A percentile compares a stretch with the other conserved stretches of the same genome.
phyloP scores from a whole-genome alignment of 2,888 invertebrate genomes.

The Eucriotettix oculatus region DNA sequence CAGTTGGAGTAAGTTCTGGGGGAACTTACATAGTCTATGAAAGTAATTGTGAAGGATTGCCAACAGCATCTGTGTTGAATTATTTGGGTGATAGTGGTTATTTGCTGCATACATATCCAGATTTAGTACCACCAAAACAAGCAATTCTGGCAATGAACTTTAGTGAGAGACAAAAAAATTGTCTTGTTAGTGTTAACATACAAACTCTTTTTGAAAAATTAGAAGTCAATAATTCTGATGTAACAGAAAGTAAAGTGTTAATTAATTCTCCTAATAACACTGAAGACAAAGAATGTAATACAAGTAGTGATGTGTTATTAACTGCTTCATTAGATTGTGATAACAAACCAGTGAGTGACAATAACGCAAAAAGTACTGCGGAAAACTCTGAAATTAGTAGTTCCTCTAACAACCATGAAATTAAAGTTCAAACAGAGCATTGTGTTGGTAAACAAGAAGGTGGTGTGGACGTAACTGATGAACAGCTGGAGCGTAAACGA shows the following conservation, averaged over 20 bases:
- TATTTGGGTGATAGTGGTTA: slow-evolving; percentile 49
- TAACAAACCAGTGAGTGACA: slow-evolving; percentile 4
- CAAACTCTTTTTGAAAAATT: slow-evolving; percentile 54
- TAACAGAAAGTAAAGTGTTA: neutral
- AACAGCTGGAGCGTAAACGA: slow-evolving; percentile 2
- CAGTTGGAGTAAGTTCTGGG: slow-evolving; percentile 61
- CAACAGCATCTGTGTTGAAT: slow-evolving; percentile 68
- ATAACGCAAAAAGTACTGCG: neutral
- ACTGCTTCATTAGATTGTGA: neutral
- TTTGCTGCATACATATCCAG: slow-evolving; percentile 62
- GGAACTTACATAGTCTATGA: slow-evolving; percentile 66
- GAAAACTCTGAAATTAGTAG: neutral
- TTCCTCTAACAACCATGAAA: neutral
- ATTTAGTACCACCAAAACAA: slow-evolving; percentile 62
- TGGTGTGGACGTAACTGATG: neutral
- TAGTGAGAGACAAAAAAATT: slow-evolving; percentile 45
- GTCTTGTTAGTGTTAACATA: slow-evolving; percentile 59
- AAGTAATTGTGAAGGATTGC: slow-evolving; percentile 70
- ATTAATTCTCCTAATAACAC: neutral
- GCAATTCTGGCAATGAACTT: slow-evolving; percentile 69
- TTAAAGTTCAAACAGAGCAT: neutral
- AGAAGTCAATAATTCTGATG: slow-evolving; percentile 32
- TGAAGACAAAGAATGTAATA: slow-evolving; percentile 9
- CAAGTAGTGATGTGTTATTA: neutral
- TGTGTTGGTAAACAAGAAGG: neutral